A percentile compares a stretch with the other conserved stretches of the same genome.
Conservation (phyloP, 1,140 invertebrate species). For the Zaprionus capensis region DNA sequence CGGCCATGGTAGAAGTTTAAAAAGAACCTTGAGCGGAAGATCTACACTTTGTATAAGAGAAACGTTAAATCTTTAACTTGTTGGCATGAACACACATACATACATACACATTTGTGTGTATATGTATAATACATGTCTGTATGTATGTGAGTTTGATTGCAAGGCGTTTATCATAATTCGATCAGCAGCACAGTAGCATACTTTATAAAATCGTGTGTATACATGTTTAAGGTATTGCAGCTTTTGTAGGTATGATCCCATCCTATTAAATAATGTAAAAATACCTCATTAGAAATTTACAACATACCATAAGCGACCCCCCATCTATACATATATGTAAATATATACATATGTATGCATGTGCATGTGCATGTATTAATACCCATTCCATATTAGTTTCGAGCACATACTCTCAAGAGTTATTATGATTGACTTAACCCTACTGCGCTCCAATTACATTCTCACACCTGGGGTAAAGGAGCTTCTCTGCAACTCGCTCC, state of each 20-base stretch:
- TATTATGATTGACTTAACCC: constrained; percentile 30
- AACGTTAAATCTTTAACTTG: neutral
- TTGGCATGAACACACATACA: neutral
- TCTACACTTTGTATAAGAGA: constrained; percentile 8
- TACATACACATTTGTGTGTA: neutral
- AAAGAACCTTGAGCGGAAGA: constrained; percentile 1
- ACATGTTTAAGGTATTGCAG: neutral
- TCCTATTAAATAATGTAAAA: neutral
- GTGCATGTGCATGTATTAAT: constrained; percentile 10
- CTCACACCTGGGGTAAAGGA: neutral
- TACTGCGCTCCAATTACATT: neutral
- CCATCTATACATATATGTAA: neutral
- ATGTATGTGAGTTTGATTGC: neutral
- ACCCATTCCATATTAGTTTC: constrained; percentile 16
- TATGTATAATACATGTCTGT: neutral
- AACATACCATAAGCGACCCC: neutral
- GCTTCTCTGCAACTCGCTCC: constrained; percentile 16
- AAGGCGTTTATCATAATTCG: constrained; percentile 9
- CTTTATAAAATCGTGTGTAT: neutral
- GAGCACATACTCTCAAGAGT: constrained; percentile 16
- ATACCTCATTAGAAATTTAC: constrained; percentile 2
- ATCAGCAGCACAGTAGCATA: constrained; percentile 20
- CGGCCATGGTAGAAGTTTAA: neutral
- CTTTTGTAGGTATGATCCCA: neutral
- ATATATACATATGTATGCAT: neutral